A percentile compares a stretch with the other conserved stretches of the same genome.
phyloP scores from a whole-genome alignment of 1,140 invertebrate genomes.

The Leptinotarsa texana region DNA sequence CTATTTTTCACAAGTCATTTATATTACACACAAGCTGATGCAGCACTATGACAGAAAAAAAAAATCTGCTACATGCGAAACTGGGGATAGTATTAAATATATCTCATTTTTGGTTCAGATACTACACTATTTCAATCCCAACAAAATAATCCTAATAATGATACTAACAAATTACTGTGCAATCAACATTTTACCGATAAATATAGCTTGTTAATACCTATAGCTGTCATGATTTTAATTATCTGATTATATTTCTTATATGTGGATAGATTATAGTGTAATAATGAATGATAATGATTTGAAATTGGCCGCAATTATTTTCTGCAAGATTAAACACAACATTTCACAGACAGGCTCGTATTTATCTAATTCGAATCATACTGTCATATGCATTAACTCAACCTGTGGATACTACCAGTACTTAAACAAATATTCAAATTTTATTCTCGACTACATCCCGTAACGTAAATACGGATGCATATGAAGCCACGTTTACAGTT shows the following conservation, averaged over 20 bases:
- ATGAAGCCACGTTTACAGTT: background rate
- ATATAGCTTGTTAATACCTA: background rate
- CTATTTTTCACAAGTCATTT: too few species aligned
- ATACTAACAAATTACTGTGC: background rate
- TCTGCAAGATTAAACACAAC: too few species aligned
- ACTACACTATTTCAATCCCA: too few species aligned
- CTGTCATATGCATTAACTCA: background rate
- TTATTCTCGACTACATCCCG: background rate
- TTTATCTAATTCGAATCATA: too few species aligned
- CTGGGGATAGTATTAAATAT: too few species aligned
- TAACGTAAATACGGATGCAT: slow-evolving; percentile 2
- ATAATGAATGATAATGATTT: background rate
- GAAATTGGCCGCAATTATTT: background rate
- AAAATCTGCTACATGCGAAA: too few species aligned
- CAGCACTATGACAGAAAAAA: too few species aligned
- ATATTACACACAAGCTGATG: too few species aligned
- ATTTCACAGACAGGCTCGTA: too few species aligned
- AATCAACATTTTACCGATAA: background rate
- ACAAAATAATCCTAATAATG: too few species aligned
- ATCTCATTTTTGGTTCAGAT: too few species aligned
- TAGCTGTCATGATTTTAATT: background rate
- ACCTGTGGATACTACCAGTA: background rate
- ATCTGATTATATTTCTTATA: slow-evolving; percentile 3
- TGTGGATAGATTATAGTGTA: background rate
- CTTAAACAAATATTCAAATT: background rate